A percentile compares a stretch with the other conserved stretches of the same genome.
phyloP scores from a whole-genome alignment of 2,113 vertebrate species.

The Entelurus aequoreus region DNA sequence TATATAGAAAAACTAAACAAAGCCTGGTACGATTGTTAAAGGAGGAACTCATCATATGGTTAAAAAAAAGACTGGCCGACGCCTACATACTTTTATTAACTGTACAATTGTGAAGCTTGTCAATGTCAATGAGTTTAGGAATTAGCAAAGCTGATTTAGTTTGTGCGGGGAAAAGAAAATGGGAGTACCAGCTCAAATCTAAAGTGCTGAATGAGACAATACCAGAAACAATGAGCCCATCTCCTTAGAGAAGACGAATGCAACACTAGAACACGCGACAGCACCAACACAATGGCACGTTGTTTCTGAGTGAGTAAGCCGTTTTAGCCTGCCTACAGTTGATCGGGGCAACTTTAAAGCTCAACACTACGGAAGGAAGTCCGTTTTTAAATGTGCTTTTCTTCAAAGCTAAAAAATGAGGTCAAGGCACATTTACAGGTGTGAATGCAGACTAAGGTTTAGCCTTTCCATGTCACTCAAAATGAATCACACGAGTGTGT shows the following conservation, averaged over 20 bases:
- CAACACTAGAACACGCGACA: constrained; percentile 24
- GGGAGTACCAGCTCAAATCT: constrained; percentile 8
- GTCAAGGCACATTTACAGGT: constrained; percentile 13
- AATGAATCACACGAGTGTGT: constrained; percentile 23
- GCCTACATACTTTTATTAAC: too few species aligned
- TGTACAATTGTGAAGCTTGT: too few species aligned
- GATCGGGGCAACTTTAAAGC: background rate
- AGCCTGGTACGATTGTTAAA: too few species aligned
- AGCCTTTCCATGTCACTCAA: constrained; percentile 8
- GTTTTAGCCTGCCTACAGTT: constrained; percentile 6
- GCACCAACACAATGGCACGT: constrained; percentile 15
- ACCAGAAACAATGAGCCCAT: constrained; percentile 16
- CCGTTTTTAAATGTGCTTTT: background rate
- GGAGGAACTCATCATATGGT: too few species aligned
- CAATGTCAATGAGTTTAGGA: background rate
- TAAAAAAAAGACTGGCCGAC: too few species aligned
- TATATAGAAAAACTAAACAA: background rate
- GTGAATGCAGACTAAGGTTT: constrained; percentile 7
- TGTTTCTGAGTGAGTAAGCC: constrained; percentile 10
- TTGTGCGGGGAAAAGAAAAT: constrained; percentile 8
- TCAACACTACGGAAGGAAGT: background rate
- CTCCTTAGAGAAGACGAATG: constrained; percentile 14
- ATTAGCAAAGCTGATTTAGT: background rate
- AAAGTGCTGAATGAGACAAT: constrained; percentile 16
- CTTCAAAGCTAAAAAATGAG: background rate